phyloP scores from a whole-genome alignment of 2,888 invertebrate genomes.

The Philhelius pedissequus region DNA sequence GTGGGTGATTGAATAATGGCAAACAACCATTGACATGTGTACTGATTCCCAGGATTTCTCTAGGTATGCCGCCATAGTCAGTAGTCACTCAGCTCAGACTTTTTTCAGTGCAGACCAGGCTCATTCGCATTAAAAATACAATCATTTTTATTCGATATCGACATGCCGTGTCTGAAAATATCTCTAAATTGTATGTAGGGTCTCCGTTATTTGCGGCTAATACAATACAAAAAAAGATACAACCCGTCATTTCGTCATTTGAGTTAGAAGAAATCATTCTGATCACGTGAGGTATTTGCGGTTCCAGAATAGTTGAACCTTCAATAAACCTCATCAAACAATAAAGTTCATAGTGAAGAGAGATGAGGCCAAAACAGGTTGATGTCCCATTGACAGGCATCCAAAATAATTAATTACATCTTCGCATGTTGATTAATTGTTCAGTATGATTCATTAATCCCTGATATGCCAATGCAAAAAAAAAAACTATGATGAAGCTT shows the following conservation, averaged over 20 bases:
- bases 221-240: slow-evolving; percentile 12
- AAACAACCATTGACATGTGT: slow-evolving; percentile 62
- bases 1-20: slow-evolving; percentile 62
- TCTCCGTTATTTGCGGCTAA: slow-evolving; percentile 45
- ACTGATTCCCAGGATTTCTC: slow-evolving; percentile 47
- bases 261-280: slow-evolving; percentile 38
- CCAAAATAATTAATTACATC: slow-evolving; percentile 62
- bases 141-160: slow-evolving; percentile 64
- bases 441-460: slow-evolving; percentile 52
- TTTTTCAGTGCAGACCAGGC: background rate
- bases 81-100: too few species aligned
- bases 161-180: slow-evolving; percentile 55
- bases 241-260: background rate
- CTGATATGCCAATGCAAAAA: background rate
- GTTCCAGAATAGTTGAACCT: slow-evolving; percentile 49
- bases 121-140: slow-evolving; percentile 49
- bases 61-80: background rate
- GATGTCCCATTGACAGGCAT: slow-evolving; percentile 64
- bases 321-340: slow-evolving; percentile 44
- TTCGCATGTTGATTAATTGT: slow-evolving; percentile 66
- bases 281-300: slow-evolving; percentile 32
- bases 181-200: slow-evolving; percentile 11
- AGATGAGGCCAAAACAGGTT: background rate
- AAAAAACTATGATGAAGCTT: background rate
- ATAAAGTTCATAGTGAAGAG: background rate